Percentiles rank a stretch among this genome's conserved stretches.
Evolutionary conservation across 2,113 vertebrate species (phyloP).

Genomic region (Anoura caudifer): DNA sequence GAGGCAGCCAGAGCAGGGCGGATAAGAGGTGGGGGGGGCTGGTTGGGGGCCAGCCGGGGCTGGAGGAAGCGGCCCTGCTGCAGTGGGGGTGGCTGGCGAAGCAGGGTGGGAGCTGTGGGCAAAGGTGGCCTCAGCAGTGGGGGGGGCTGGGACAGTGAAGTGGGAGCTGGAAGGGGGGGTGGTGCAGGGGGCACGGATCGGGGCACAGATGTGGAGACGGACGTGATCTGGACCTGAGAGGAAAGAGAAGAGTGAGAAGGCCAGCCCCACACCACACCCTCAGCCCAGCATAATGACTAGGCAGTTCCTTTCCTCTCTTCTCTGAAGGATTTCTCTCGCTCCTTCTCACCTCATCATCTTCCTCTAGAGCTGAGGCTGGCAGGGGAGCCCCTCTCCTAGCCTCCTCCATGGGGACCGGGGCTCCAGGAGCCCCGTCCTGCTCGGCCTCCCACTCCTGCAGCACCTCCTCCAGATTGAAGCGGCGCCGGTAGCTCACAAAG

Average conservation of each 20-base stretch:
- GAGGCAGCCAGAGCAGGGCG: constrained; percentile 82
- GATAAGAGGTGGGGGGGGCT: constrained; percentile 90
- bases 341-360: constrained; percentile 84
- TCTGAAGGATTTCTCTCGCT: neutral
- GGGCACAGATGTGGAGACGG: constrained; percentile 78
- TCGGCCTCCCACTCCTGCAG: constrained; percentile 93
- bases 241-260: neutral
- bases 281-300: neutral
- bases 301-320: neutral
- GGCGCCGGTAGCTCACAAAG: constrained; percentile 91
- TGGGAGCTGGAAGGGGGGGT: constrained; percentile 68
- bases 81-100: constrained; percentile 90
- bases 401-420: constrained; percentile 54
- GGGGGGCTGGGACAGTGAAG: constrained; percentile 89
- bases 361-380: constrained; percentile 73
- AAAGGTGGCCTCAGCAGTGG: constrained; percentile 88
- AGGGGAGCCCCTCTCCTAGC: constrained; percentile 71
- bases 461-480: constrained; percentile 93
- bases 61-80: constrained; percentile 90
- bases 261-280: fast-evolving
- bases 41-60: constrained; percentile 81
- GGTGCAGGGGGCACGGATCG: constrained; percentile 65
- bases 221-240: constrained; percentile 83
- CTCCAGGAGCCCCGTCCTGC: constrained; percentile 83
- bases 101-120: constrained; percentile 87